A percentile compares a stretch with the other conserved stretches of the same genome.
Conservation (phyloP, 2,113 vertebrate genomes). For the Elaphurus davidianus region DNA sequence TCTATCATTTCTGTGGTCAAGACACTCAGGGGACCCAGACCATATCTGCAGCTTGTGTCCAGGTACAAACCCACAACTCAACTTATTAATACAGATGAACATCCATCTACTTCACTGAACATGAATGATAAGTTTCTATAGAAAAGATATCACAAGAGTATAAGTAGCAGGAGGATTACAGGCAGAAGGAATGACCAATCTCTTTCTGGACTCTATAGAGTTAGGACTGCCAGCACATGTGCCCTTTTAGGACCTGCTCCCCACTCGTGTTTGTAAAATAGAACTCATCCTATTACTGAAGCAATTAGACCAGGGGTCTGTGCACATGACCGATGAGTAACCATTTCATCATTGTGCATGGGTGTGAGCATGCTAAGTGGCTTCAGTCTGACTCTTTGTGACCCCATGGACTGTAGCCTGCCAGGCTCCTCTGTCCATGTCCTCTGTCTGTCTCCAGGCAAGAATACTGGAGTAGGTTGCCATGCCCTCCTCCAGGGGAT, state of each 20-base stretch:
- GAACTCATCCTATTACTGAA: background rate
- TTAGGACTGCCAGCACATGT: background rate
- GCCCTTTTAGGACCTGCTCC: background rate
- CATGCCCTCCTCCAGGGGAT: background rate
- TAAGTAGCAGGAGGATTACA: background rate
- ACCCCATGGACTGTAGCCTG: background rate
- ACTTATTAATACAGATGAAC: background rate
- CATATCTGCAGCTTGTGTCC: background rate
- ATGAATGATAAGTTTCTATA: background rate
- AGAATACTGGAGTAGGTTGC: background rate
- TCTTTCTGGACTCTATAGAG: background rate
- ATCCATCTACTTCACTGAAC: background rate
- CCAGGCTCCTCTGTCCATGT: background rate
- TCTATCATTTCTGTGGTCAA: background rate
- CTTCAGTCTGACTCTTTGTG: background rate
- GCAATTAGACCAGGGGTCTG: background rate
- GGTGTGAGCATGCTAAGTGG: background rate
- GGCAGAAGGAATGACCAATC: background rate
- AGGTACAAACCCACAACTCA: conserved; percentile 3
- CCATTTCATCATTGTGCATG: background rate
- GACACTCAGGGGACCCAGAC: background rate
- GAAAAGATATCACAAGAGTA: conserved; percentile 1
- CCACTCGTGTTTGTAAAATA: background rate
- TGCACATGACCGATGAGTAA: background rate
- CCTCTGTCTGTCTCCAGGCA: background rate